Evolutionary conservation across 1,140 invertebrate genomes (phyloP), one percentile per base, ranked within the genome.

Genomic region (Apolygus lucorum): DNA sequence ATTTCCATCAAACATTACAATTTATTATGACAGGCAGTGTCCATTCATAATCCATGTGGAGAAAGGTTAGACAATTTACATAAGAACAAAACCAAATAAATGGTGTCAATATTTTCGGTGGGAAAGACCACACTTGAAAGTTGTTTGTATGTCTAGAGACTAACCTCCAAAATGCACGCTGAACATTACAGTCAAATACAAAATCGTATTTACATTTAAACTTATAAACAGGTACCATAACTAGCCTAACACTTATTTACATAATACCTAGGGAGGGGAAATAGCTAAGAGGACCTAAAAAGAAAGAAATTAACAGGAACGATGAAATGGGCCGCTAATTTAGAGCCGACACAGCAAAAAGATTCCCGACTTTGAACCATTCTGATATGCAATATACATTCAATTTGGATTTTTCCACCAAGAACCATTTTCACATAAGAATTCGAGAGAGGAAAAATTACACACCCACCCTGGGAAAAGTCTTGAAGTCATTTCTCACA

Each of bases 161-260:
- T 13, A 59, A 49, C 54, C 22, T 24, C 22, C 54, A 17, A 22
- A 14, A 59, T 14, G 54, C 54, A 59, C 54, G 11, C 22, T 17
- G 54, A 13, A 59, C 54, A 49, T 17, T 24, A 59, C 54, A 59
- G 54, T 59, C 54, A 59, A 59, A 59, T 59, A 59, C 54, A 17
- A 59, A 59, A 13, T 59, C 54, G 54, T 59, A 59, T 59, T 59
- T 59, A 59, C 54, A 59, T 17, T 4, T 4, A 49, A 24, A 17
- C 54, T 59, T 17, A 59, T 59, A 59, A 59, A 59, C 54, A 59
- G 54, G 54, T 59, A 59, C 54, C 54, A 22, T 42, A 8, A 42
- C 34, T 42, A 42, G 17, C 34, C 34, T 42, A 42, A 8, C 17
- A 8, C 17, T 8, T 42, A 42, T 42, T 8, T 42, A 42, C 34